Evolutionary conservation across 2,797 vertebrate species (phyloP), one percentile per base, ranked within the genome.

Genomic region (Melanogrammus aeglefinus): DNA sequence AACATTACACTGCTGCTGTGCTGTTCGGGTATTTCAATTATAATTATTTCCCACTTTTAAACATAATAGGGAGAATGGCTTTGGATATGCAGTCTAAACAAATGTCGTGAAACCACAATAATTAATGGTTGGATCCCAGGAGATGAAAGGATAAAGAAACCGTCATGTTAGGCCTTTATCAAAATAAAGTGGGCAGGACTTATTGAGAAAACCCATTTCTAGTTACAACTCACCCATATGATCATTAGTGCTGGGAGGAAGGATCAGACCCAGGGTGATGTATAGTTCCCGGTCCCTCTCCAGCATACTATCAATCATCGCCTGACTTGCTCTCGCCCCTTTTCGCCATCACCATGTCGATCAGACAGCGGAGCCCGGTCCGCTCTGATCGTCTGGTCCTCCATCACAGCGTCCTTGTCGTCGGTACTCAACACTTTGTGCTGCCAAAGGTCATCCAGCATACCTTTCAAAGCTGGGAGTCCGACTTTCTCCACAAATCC

Each of bases 361-460:
- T 80, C 74, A 96, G 81, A 6, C 0, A 0, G 0, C 93, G 88
- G 88, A 0, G 94, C 94, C 29, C 78, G 92, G 36, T 93, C 81
- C 0, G 3, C 2, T 0, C 1, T 83, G 16, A 0, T 75, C 0
- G 0, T 0, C 3, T 91, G 69, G 1, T 33, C 70, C 5, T 82
- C 69, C 0, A 39, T 63, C 2, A 96, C 73, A 0, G 77, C 75
- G 0, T 95, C 90, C 73, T 77, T 80, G 71, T 96, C 91, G 0
- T 72, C 72, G 0, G 82, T 36, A 3, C 78, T 94, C 33, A 96
- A 18, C 31, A 96, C 77, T 0, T 0, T 0, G 1, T 77, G 74
- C 0, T 35, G 1, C 2, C 89, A 63, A 13, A 96, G 82, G 1
- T 90, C 76, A 0, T 95, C 95, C 77, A 95, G 80, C 27, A 95